Evolutionary conservation across 1,140 invertebrate genomes (phyloP).

Genomic region (Thrips palmi): DNA sequence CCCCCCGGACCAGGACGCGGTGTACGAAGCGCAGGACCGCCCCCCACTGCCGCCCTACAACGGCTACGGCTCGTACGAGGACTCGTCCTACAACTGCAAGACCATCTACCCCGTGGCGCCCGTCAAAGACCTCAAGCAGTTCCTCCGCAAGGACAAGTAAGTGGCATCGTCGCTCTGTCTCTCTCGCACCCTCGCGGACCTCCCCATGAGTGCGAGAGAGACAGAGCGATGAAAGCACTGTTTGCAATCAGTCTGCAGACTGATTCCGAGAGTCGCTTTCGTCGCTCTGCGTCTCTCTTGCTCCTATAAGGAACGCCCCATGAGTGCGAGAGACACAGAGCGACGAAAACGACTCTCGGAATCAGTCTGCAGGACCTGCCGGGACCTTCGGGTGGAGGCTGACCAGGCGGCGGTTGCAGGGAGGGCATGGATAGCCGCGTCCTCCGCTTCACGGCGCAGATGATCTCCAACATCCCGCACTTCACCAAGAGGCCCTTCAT

Average conservation of each 20-base stretch:
- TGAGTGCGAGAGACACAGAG: too few relatives aligned
- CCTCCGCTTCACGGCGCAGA: constrained; percentile 56
- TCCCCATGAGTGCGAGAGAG: too few relatives aligned
- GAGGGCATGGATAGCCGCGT: constrained; percentile 53
- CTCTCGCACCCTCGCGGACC: too few relatives aligned
- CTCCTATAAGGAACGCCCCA: too few relatives aligned
- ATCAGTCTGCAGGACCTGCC: too few relatives aligned
- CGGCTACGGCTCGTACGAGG: constrained; percentile 69
- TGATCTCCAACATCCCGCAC: constrained; percentile 48
- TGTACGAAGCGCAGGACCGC: not conserved
- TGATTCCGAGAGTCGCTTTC: too few relatives aligned
- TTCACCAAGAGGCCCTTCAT: constrained; percentile 55
- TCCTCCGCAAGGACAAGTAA: constrained; percentile 15
- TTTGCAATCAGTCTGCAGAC: too few relatives aligned
- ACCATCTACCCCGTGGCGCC: constrained; percentile 11
- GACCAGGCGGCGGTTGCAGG: constrained; percentile 27
- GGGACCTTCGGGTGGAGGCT: too few relatives aligned
- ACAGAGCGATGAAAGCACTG: too few relatives aligned
- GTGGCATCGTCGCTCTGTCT: constrained; percentile 1
- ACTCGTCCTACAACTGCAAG: constrained; percentile 64
- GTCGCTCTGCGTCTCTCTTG: too few relatives aligned
- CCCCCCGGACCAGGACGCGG: constrained; percentile 11
- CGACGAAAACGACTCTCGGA: too few relatives aligned
- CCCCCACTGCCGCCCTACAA: constrained; percentile 63
- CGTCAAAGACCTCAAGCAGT: constrained; percentile 12